phyloP scores from a whole-genome alignment of 2,888 invertebrate genomes.

The Leucozona laternaria region DNA sequence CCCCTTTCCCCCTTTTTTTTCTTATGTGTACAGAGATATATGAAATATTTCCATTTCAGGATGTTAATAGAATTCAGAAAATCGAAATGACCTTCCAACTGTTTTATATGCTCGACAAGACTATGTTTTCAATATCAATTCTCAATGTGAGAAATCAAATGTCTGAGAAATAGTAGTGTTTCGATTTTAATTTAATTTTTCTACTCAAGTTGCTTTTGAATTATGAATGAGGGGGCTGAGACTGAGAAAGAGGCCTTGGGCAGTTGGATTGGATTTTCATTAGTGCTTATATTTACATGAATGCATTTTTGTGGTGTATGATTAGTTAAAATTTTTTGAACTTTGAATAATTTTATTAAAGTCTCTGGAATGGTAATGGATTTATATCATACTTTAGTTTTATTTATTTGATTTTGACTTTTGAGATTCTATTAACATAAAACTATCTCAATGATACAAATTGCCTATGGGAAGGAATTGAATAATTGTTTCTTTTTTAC shows the following conservation, averaged over 20 bases:
- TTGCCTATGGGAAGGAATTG: too few species aligned
- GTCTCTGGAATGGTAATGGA: not conserved
- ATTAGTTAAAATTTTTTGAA: not conserved
- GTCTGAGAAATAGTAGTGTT: slow-evolving; percentile 3
- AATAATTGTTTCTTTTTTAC: too few species aligned
- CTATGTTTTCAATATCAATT: slow-evolving; percentile 4
- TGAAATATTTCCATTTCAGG: not conserved
- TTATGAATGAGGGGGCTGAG: not conserved
- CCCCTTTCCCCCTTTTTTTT: not conserved
- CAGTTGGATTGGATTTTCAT: not conserved
- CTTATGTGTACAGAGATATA: not conserved
- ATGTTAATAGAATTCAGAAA: not conserved
- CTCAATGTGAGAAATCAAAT: slow-evolving; percentile 14
- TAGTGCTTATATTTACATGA: not conserved
- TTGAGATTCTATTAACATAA: not conserved
- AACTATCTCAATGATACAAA: too few species aligned
- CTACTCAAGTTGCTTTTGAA: not conserved
- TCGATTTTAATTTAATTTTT: slow-evolving; percentile 25
- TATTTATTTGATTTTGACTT: not conserved
- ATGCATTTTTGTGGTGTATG: not conserved
- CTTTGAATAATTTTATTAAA: not conserved
- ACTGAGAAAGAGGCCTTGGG: not conserved
- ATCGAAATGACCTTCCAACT: slow-evolving; percentile 9
- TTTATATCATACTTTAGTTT: not conserved
- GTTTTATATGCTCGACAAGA: not conserved